Evolutionary conservation across 2,888 invertebrate species (phyloP).

Genomic region (Tholera decimalis): DNA sequence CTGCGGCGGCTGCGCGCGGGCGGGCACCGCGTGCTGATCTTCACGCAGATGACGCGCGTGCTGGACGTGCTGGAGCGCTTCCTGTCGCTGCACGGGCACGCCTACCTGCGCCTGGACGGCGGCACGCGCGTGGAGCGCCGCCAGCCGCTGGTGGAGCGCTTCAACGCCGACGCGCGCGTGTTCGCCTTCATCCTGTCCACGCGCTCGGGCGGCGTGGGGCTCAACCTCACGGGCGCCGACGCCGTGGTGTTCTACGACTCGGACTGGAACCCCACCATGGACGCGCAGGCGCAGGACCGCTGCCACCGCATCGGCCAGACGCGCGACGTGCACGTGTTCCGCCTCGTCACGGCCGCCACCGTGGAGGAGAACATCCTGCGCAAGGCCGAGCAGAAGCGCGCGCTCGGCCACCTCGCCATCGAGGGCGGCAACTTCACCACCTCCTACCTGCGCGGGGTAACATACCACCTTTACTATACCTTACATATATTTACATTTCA

Average conservation of each 20-base stretch:
- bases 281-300: conserved; percentile 98
- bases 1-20: conserved; percentile 96
- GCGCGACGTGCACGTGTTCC: conserved; percentile 99
- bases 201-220: conserved; percentile 99
- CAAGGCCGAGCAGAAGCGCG: conserved; percentile 99
- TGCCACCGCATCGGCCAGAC: conserved; percentile 99
- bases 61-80: conserved; percentile 99
- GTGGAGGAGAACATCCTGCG: conserved; percentile 99
- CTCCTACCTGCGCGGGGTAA: conserved; percentile 96
- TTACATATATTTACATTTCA: too few relatives aligned
- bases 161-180: conserved; percentile 98
- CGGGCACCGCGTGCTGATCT: conserved; percentile 98
- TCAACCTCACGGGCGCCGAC: conserved; percentile 99
- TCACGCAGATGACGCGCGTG: conserved; percentile 99
- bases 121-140: conserved; percentile 98
- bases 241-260: conserved; percentile 99
- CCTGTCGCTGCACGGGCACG: conserved; percentile 98
- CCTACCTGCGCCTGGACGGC: conserved; percentile 99
- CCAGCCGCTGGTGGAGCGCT: conserved; percentile 99
- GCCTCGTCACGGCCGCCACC: conserved; percentile 98
- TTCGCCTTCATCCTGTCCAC: conserved; percentile 99
- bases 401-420: conserved; percentile 99
- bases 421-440: conserved; percentile 99
- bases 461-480: too few relatives aligned
- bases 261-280: conserved; percentile 99